Base-by-base conservation (phyloP, 64 coral and sea anemone genomes). In the Pocillopora verrucosa region DNA sequence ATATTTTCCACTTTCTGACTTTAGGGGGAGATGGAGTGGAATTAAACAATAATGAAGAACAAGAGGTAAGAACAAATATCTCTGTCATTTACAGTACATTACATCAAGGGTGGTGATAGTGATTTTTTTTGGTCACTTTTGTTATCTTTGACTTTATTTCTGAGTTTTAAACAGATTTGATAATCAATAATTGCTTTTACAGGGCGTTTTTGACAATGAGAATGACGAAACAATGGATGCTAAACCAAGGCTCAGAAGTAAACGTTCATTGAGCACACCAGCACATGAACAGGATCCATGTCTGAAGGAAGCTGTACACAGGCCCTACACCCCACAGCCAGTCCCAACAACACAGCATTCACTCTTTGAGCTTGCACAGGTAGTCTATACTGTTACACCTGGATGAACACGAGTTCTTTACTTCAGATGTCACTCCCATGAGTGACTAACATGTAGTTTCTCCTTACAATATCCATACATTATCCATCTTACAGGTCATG, bases 361-460 rank as follows among this genome's bases (percentile, higher is more conserved):
- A 58, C 73, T 97, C 72, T 85, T 96, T 56, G 95, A 97, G 38
- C 72, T 97, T 11, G 95, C 91, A 84, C 91, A 94, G 95, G 95
- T 97, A 88, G 60, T 10, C 9, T 10, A 14, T 15, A 68, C 7
- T 36, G 25, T 20, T 11, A 16, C 73, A 63, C 10, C 58, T 63
- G 79, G 26, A 81, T 64, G 51, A 24, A 51, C 41, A 51, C 7
- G 3, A 51, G 41, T 51, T 51, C 41, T 51, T 4, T 51, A 51
- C 1, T 51, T 51, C 41, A 3, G 3, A 51, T 51, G 30, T 51
- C 3, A 51, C 41, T 51, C 41, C 41, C 41, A 51, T 51, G 41
- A 7, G 41, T 51, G 41, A 51, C 41, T 51, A 51, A 51, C 41
- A 51, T 51, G 41, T 51, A 51, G 7, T 4, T 51, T 51, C 41